These are phyloP conservation scores for Porites lutea DNA, from an alignment of 64 coral and sea anemone genomes.

Conservation along the genomic window DNA sequence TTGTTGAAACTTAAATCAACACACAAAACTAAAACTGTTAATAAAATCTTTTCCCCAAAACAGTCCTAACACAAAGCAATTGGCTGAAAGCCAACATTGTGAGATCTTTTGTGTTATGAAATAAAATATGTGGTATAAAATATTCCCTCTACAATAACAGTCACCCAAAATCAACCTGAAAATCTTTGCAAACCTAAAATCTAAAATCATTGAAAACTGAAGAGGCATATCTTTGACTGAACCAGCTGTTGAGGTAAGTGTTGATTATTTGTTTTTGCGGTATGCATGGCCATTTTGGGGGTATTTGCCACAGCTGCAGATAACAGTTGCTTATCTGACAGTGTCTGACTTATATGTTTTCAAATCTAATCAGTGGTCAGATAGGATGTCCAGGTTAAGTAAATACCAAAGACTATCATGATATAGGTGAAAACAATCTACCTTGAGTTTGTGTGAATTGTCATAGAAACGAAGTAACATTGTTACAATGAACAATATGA, in stretches of 20 bases:
- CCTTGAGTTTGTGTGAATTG: no score
- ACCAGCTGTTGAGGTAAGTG: constrained; percentile 2
- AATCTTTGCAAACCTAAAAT: constrained; percentile 13
- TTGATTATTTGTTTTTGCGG: background rate
- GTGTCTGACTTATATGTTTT: no score
- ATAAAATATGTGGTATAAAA: background rate
- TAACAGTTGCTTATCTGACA: no score
- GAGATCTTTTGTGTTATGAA: background rate
- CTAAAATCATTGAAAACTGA: background rate
- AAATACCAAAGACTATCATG: no score
- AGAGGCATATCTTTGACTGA: background rate
- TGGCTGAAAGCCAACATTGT: background rate
- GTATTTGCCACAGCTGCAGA: no score
- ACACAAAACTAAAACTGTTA: background rate
- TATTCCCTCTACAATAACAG: background rate
- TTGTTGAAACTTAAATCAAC: background rate
- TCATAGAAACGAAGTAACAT: no score
- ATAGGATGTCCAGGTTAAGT: no score
- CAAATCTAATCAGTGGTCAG: no score
- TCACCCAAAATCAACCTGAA: constrained; percentile 8
- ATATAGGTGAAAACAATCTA: no score
- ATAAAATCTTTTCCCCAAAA: constrained; percentile 14
- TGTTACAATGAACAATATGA: no score
- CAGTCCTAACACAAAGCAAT: background rate
- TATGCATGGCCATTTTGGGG: background rate